Base-by-base conservation (phyloP, 2,113 vertebrate genomes). In the Myrmophylax atrothorax region DNA sequence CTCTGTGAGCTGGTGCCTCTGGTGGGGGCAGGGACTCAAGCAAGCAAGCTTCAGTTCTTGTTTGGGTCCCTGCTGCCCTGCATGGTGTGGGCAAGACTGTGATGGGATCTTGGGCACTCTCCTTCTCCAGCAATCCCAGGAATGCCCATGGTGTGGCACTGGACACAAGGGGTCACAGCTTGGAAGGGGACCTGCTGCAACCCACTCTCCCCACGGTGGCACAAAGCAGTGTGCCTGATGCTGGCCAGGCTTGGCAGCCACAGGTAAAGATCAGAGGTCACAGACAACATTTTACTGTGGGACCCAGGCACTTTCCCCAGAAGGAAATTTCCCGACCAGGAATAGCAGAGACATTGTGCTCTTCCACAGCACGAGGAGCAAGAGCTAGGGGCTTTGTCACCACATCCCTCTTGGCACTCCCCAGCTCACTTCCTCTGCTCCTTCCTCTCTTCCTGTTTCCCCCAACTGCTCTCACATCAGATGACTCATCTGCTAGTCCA, bases 201-300 rank as follows among this genome's bases (percentile, higher is more conserved):
- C 22, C 14, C 2, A 12, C 46, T 55, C 68, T 15, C 29, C n/a
- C n/a, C 17, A 3, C 33, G 55, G 53, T 0, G 0, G 22, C 66
- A 35, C 29, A 35, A 49, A 38, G 19, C 56, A 35, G 12, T 0
- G 1, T 7, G 47, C 25, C 52, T 12, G 33, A 17, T 18, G 49
- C 66, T n/a, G 56, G 56, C 0, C 0, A n/a, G 62, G 46, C 42
- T n/a, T 50, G 33, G 50, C 2, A 3, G 37, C 28, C 60, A 38
- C 29, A 14, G 46, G 60, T 60, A 68, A 3, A 5, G 42, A 38
- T 49, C 78, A 19, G 58, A 44, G 28, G 26, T 18, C 29, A 23
- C 66, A 70, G 29, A 14, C 4, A 5, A 5, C 3, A 3, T 38
- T 29, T 50, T 19, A n/a, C 47, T 35, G 50, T 3, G 46, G 55